These are phyloP conservation scores for Semotilus atromaculatus DNA, from an alignment of 2,797 vertebrate genomes.

Conservation along the genomic window DNA sequence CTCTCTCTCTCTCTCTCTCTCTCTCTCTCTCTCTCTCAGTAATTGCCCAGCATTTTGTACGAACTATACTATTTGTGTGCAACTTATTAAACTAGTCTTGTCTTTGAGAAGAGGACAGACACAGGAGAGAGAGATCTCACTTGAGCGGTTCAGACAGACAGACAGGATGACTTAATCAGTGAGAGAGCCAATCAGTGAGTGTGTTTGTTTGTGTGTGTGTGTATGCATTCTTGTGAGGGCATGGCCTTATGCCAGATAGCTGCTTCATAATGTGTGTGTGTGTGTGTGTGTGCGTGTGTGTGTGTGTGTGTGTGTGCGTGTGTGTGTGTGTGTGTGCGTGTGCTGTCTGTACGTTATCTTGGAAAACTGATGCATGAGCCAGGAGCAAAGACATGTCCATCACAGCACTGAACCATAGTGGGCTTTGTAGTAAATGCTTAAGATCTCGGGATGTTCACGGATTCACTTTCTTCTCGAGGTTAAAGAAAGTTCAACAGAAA, in stretches of 20 bases:
- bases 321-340: background rate
- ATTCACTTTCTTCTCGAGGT: slow-evolving; percentile 31
- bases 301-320: background rate
- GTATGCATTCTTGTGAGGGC: slow-evolving; percentile 20
- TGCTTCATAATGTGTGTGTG: slow-evolving; percentile 6
- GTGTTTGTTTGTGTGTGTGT: background rate
- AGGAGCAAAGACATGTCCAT: slow-evolving; percentile 18
- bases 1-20: background rate
- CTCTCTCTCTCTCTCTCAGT: background rate
- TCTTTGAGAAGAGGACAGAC: background rate
- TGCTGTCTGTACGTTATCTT: slow-evolving; percentile 4
- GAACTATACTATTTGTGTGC: background rate
- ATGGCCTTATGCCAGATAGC: background rate
- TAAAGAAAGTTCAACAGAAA: slow-evolving; percentile 36
- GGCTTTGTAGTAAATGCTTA: slow-evolving; percentile 31
- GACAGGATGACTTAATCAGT: slow-evolving; percentile 7
- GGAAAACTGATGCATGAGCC: slow-evolving; percentile 16
- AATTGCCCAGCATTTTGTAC: background rate
- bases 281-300: background rate
- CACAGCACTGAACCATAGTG: slow-evolving; percentile 17
- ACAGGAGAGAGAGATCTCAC: background rate
- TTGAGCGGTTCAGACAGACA: background rate
- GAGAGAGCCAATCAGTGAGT: background rate
- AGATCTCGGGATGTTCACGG: background rate
- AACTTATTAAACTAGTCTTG: slow-evolving; percentile 3